Conservation (phyloP, 2,797 vertebrate genomes). For the Acipenser transmontanus region DNA sequence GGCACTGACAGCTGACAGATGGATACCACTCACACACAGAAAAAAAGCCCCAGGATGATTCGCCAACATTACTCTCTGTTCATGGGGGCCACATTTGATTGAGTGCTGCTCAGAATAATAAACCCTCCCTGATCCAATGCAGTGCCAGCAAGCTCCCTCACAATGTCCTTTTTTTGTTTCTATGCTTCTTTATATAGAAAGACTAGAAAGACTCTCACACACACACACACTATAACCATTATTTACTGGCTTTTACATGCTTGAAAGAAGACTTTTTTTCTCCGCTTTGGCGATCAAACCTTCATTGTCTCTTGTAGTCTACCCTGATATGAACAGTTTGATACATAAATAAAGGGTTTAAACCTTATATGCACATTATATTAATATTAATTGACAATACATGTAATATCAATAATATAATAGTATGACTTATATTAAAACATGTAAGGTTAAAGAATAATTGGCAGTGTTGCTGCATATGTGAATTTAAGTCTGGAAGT, state of each 20-base stretch:
- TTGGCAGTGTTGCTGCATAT: too few species aligned
- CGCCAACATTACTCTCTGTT: conserved; percentile 83
- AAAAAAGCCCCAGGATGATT: conserved; percentile 82
- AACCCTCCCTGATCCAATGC: conserved; percentile 70
- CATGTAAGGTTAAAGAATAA: too few species aligned
- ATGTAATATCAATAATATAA: too few species aligned
- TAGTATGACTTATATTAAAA: too few species aligned
- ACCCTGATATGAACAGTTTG: too few species aligned
- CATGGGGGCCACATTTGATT: conserved; percentile 84
- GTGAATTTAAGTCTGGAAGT: too few species aligned
- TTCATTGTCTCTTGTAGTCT: too few species aligned
- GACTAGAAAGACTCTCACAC: neutral
- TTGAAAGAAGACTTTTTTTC: neutral
- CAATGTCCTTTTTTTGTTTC: conserved; percentile 39
- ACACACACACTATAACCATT: neutral
- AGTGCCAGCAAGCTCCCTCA: conserved; percentile 53
- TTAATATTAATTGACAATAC: too few species aligned
- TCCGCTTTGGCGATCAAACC: too few species aligned
- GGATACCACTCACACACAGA: conserved; percentile 93
- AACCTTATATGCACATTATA: too few species aligned
- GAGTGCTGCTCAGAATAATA: conserved; percentile 91
- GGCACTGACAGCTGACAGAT: conserved; percentile 99
- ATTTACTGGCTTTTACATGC: neutral
- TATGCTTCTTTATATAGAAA: conserved; percentile 35
- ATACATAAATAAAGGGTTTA: too few species aligned